phyloP scores from a whole-genome alignment of 2,113 vertebrate species.

The Hystrix cristata region DNA sequence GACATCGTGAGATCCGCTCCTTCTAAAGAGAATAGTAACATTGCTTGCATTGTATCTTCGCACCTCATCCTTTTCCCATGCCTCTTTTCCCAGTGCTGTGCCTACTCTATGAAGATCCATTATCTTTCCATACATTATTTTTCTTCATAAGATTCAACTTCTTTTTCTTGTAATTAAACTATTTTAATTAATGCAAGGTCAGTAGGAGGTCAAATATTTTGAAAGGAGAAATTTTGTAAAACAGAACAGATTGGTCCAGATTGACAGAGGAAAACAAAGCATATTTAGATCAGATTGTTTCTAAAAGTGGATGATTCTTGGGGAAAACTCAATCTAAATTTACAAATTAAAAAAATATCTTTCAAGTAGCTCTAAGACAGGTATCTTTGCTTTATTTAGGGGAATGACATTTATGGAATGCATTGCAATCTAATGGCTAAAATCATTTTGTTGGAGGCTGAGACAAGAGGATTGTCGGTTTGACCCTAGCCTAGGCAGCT shows the following conservation, averaged over 20 bases:
- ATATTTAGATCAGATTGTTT: not conserved
- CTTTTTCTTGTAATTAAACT: not conserved
- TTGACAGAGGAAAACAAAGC: not conserved
- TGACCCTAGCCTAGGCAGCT: not conserved
- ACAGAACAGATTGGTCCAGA: not conserved
- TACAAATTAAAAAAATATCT: not conserved
- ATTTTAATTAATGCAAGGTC: not conserved
- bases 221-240: constrained; percentile 21
- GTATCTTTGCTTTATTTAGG: not conserved
- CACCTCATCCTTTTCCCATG: not conserved
- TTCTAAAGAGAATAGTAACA: not conserved
- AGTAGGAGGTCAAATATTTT: constrained; percentile 44
- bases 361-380: not conserved
- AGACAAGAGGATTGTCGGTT: not conserved
- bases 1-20: not conserved
- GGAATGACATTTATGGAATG: not conserved
- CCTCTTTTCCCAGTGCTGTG: not conserved
- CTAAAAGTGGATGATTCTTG: not conserved
- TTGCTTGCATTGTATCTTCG: not conserved
- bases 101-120: not conserved
- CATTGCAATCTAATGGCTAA: not conserved
- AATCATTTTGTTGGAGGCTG: not conserved
- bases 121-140: not conserved
- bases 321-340: not conserved
- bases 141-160: constrained; percentile 42